Percentiles rank a stretch among this genome's conserved stretches.
Evolutionary conservation across 2,797 vertebrate species (phyloP).

Genomic region (Diplodus sargus): DNA sequence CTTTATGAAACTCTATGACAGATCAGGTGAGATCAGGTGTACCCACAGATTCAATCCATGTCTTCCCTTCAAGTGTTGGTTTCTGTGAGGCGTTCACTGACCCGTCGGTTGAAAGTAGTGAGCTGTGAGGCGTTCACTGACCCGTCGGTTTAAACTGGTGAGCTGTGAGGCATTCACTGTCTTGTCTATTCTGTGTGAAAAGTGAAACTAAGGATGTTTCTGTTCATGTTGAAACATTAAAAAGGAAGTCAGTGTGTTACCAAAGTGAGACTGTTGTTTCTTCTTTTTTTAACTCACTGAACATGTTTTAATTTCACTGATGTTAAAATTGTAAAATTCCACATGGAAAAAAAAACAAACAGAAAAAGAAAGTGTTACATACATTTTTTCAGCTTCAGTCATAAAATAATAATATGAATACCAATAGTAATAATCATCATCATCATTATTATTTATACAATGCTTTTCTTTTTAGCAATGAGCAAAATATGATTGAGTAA

Average conservation of each 20-base stretch:
- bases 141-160: not conserved
- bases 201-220: not conserved
- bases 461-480: too few relatives aligned
- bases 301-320: too few relatives aligned
- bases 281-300: too few relatives aligned
- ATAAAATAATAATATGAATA: too few relatives aligned
- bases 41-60: constrained; percentile 1
- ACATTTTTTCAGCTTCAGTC: too few relatives aligned
- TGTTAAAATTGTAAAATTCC: too few relatives aligned
- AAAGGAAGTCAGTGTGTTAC: constrained; percentile 1
- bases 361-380: too few relatives aligned
- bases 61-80: constrained; percentile 14
- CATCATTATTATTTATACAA: too few relatives aligned
- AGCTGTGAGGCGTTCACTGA: constrained; percentile 1
- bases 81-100: constrained; percentile 7
- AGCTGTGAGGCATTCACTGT: constrained; percentile 1
- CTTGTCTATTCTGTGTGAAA: not conserved
- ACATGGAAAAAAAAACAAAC: too few relatives aligned
- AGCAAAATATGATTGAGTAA: too few relatives aligned
- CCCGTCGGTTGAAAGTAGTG: not conserved
- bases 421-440: too few relatives aligned
- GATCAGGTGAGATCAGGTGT: constrained; percentile 4
- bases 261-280: not conserved
- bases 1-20: not conserved
- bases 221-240: constrained; percentile 20